Conservation (phyloP, 2,113 vertebrate species). For the Crotalus tigris region DNA sequence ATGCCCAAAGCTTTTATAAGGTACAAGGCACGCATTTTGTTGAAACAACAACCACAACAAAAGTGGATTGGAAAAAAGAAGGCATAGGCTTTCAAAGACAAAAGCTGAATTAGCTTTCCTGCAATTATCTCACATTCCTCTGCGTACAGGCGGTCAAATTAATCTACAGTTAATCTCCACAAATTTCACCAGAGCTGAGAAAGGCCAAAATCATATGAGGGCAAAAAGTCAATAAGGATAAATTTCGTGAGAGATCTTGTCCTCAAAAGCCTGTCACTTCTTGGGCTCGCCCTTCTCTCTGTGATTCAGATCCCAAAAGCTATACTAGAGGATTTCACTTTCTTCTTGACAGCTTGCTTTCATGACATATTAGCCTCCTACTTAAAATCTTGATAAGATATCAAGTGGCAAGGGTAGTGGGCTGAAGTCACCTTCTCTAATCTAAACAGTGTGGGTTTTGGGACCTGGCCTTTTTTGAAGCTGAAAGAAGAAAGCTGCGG, state of each 20-base stretch:
- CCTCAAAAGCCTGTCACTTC: neutral
- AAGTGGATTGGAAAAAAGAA: neutral
- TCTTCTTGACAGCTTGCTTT: neutral
- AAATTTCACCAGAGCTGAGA: slow-evolving; percentile 5
- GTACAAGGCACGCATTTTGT: slow-evolving; percentile 48
- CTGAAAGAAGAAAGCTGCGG: neutral
- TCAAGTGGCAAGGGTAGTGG: neutral
- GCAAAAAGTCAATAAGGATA: neutral
- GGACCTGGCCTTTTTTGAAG: neutral
- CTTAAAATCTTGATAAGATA: neutral
- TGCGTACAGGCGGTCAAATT: neutral
- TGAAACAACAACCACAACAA: slow-evolving; percentile 25
- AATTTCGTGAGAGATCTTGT: neutral
- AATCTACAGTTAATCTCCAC: neutral
- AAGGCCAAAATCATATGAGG: neutral
- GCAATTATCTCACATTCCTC: neutral
- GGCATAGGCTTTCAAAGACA: neutral
- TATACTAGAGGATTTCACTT: neutral
- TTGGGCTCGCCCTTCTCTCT: neutral
- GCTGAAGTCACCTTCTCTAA: neutral
- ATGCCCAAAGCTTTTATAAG: slow-evolving; percentile 49
- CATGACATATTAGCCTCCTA: neutral
- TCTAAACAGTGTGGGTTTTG: neutral
- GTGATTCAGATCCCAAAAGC: neutral
- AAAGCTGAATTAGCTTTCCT: neutral